Evolutionary conservation across 2,888 invertebrate genomes (phyloP).

Genomic region (Lomographa bimaculata): DNA sequence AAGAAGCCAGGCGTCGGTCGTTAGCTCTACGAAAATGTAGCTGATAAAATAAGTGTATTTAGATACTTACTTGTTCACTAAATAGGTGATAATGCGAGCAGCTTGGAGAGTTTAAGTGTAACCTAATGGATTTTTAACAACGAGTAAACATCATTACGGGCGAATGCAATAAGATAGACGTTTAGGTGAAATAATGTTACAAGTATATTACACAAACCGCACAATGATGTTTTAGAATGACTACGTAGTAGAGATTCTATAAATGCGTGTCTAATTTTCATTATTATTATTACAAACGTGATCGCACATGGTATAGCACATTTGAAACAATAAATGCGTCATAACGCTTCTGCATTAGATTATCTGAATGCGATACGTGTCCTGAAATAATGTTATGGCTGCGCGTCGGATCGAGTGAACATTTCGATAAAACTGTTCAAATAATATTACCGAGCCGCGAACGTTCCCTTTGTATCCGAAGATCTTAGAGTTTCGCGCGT

Average conservation of each 20-base stretch:
- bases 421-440: constrained; percentile 60
- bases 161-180: constrained; percentile 5
- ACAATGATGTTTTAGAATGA: too few relatives aligned
- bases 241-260: too few relatives aligned
- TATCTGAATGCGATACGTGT: constrained; percentile 75
- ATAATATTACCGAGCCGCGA: constrained; percentile 46
- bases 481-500: constrained; percentile 30
- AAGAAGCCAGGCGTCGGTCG: constrained; percentile 33
- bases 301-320: constrained; percentile 50
- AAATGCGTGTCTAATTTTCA: constrained; percentile 17
- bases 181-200: too few relatives aligned
- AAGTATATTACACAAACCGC: too few relatives aligned
- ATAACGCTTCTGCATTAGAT: constrained; percentile 74
- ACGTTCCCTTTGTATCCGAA: constrained; percentile 31
- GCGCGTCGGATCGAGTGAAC: constrained; percentile 47
- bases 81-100: constrained; percentile 22
- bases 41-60: constrained; percentile 31
- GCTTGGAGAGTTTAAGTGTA: constrained; percentile 19
- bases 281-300: constrained; percentile 47
- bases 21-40: constrained; percentile 33
- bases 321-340: constrained; percentile 75
- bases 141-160: constrained; percentile 11
- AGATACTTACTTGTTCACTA: constrained; percentile 28
- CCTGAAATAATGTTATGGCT: constrained; percentile 75
- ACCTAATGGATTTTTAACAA: constrained; percentile 31